phyloP scores from a whole-genome alignment of 2,113 vertebrate genomes.

The Falcunculus frontatus region DNA sequence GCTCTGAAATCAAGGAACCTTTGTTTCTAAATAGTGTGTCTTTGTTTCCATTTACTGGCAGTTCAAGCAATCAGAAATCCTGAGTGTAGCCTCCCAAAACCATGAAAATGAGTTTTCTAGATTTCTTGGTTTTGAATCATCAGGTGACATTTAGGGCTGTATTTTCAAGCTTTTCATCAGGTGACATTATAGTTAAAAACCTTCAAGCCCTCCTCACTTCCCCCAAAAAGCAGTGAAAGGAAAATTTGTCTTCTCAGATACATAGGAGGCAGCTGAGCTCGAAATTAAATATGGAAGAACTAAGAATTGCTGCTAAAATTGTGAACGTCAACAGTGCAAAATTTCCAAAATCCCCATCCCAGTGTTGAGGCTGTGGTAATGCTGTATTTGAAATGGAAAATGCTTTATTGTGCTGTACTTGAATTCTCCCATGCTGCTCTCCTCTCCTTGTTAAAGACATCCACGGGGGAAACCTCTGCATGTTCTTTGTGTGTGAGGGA shows the following conservation, averaged over 20 bases:
- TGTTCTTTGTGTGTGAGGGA: constrained; percentile 21
- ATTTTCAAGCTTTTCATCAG: constrained; percentile 16
- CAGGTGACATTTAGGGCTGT: neutral
- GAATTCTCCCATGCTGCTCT: constrained; percentile 15
- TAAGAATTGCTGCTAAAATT: neutral
- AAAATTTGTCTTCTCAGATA: neutral
- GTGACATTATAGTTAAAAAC: neutral
- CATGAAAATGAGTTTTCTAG: neutral
- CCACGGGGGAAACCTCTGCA: neutral
- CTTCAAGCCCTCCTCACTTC: neutral
- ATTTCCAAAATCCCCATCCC: neutral
- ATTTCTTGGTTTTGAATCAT: neutral
- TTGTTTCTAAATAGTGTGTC: constrained; percentile 25
- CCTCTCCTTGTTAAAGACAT: constrained; percentile 1
- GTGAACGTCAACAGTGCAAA: neutral
- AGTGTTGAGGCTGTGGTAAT: neutral
- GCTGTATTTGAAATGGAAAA: neutral
- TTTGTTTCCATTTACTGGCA: neutral
- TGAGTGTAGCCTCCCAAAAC: neutral
- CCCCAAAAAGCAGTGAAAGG: neutral
- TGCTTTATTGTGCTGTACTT: constrained; percentile 22
- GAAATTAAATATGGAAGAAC: neutral
- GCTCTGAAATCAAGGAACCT: neutral
- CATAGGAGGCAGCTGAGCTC: neutral
- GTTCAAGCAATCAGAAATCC: constrained; percentile 4